Conservation (phyloP, 1,140 invertebrate genomes). For the Lineus longissimus region DNA sequence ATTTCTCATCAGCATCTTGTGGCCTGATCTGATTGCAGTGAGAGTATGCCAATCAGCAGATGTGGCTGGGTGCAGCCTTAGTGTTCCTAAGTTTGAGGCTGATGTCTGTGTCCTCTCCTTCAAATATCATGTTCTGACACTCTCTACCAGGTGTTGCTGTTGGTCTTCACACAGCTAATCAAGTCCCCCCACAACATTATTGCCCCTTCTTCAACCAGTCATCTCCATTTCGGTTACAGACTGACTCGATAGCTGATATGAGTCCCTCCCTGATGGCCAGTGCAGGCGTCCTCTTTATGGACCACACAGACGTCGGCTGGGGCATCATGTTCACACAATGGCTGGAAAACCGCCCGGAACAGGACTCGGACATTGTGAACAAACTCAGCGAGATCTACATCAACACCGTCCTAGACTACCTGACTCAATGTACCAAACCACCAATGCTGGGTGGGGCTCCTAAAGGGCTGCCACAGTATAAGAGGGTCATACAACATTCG, state of each 20-base stretch:
- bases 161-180: too few species aligned
- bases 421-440: conserved; percentile 37
- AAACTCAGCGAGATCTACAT: conserved; percentile 46
- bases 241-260: conserved; percentile 41
- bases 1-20: not conserved
- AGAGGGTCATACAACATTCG: conserved; percentile 37
- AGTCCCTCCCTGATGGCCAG: conserved; percentile 44
- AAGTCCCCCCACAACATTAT: too few species aligned
- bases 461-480: conserved; percentile 24
- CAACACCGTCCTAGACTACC: conserved; percentile 39
- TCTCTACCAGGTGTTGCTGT: too few species aligned
- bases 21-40: too few species aligned
- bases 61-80: too few species aligned
- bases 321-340: conserved; percentile 47
- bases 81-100: too few species aligned
- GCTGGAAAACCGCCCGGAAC: conserved; percentile 41
- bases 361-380: conserved; percentile 28
- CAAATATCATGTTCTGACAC: too few species aligned
- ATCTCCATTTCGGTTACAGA: conserved; percentile 27
- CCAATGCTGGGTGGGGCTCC: conserved; percentile 29
- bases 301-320: conserved; percentile 44
- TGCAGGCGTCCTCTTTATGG: conserved; percentile 47
- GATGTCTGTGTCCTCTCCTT: too few species aligned
- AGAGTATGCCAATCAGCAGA: too few species aligned
- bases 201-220: too few species aligned